A percentile compares a stretch with the other conserved stretches of the same genome.
Evolutionary conservation across 2,888 invertebrate genomes (phyloP).

Genomic region (Chaitophorus viminalis): DNA sequence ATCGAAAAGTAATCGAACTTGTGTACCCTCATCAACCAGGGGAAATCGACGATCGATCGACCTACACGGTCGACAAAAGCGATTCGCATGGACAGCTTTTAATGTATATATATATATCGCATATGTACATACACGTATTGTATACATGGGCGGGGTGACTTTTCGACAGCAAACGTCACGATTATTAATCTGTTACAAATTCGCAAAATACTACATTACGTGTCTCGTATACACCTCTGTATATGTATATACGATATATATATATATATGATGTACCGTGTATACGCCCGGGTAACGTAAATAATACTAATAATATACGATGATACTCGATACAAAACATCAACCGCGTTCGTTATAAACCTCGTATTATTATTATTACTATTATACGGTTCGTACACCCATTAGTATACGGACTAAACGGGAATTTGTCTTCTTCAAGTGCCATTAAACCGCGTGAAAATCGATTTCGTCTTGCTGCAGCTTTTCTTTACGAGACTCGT

Average conservation of each 20-base stretch:
- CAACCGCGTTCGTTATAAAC: neutral
- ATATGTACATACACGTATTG: neutral
- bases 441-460: conserved; percentile 15
- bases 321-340: neutral
- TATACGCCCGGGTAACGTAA: neutral
- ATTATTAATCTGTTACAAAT: neutral
- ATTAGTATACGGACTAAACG: neutral
- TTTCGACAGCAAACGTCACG: neutral
- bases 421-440: neutral
- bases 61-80: neutral
- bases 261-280: too few species aligned
- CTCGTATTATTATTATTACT: neutral
- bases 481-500: neutral
- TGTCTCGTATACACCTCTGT: neutral
- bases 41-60: neutral
- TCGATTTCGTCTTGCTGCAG: neutral
- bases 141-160: neutral
- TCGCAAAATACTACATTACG: neutral
- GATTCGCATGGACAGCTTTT: neutral
- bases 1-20: neutral
- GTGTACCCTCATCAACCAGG: neutral
- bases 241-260: too few species aligned
- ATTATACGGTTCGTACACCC: neutral
- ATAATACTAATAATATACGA: too few species aligned
- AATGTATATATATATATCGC: neutral